Percentiles rank a stretch among this genome's conserved stretches.
Evolutionary conservation across 2,113 vertebrate species (phyloP).

Genomic region (Henicopernis longicauda): DNA sequence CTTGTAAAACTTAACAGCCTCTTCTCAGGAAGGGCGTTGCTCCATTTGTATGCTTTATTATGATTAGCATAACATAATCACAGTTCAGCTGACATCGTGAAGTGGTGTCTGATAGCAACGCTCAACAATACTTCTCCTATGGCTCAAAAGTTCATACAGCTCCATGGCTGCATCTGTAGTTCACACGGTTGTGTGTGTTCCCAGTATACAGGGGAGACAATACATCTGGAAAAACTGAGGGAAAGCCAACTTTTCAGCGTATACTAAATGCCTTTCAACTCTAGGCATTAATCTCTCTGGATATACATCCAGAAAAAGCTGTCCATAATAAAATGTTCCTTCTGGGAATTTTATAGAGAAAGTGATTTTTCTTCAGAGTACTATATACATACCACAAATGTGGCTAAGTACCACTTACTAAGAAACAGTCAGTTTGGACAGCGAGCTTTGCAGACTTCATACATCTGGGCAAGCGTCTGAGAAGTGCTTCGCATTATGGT

Average conservation of each 20-base stretch:
- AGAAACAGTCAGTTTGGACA: not conserved
- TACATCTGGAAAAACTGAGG: constrained; percentile 68
- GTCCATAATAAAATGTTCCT: constrained; percentile 26
- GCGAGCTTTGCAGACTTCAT: not conserved
- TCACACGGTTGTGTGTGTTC: constrained; percentile 40
- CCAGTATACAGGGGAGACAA: constrained; percentile 46
- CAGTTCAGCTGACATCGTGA: constrained; percentile 52
- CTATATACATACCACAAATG: not conserved
- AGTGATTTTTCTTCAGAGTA: not conserved
- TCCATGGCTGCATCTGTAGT: constrained; percentile 65
- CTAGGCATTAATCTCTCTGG: constrained; percentile 51
- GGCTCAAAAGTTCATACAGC: constrained; percentile 50
- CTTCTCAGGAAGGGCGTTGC: constrained; percentile 11
- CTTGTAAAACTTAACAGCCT: not conserved
- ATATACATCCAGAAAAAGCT: constrained; percentile 51
- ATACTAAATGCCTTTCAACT: constrained; percentile 39
- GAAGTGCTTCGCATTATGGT: constrained; percentile 13
- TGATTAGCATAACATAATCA: not conserved
- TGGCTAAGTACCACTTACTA: not conserved
- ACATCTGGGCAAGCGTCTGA: not conserved
- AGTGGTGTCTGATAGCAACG: constrained; percentile 1
- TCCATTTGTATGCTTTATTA: constrained; percentile 11
- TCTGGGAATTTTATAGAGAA: not conserved
- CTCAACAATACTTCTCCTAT: constrained; percentile 1
- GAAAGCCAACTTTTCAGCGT: constrained; percentile 42